These are phyloP conservation scores for Corvus cornix DNA, from an alignment of 2,113 vertebrate species.

Conservation along the genomic window DNA sequence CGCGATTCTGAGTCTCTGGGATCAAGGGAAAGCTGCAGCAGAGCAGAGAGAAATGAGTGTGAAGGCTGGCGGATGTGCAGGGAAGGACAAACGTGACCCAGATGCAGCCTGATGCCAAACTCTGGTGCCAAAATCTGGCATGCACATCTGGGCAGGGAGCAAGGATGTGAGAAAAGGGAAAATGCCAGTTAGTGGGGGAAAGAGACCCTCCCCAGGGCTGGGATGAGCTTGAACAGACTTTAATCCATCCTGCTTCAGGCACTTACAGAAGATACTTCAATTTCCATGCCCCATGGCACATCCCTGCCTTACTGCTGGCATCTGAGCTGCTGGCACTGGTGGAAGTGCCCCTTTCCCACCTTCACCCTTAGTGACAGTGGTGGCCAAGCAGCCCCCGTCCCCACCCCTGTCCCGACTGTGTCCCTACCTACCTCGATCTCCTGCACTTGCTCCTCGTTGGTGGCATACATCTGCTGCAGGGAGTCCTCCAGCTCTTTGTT, in stretches of 20 bases:
- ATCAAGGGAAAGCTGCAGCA: background rate
- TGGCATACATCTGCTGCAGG: constrained; percentile 94
- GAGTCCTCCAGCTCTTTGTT: constrained; percentile 98
- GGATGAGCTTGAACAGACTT: background rate
- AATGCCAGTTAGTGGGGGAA: background rate
- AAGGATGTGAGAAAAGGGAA: background rate
- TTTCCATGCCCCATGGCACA: background rate
- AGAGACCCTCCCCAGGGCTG: background rate
- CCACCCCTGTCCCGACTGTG: background rate
- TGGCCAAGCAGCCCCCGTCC: background rate
- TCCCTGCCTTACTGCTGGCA: background rate
- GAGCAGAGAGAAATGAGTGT: background rate
- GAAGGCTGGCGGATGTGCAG: background rate
- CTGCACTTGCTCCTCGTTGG: constrained; percentile 95
- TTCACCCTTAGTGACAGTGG: rapidly evolving
- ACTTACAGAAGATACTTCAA: background rate
- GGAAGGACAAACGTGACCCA: background rate
- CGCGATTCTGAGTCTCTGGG: rapidly evolving
- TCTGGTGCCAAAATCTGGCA: background rate
- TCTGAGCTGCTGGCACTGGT: background rate
- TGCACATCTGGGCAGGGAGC: background rate
- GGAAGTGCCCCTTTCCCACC: background rate
- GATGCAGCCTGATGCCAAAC: background rate
- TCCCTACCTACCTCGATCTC: constrained; percentile 90
- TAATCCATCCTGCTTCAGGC: background rate